Conservation (phyloP, 2,888 invertebrate species). For the Noctua janthe region DNA sequence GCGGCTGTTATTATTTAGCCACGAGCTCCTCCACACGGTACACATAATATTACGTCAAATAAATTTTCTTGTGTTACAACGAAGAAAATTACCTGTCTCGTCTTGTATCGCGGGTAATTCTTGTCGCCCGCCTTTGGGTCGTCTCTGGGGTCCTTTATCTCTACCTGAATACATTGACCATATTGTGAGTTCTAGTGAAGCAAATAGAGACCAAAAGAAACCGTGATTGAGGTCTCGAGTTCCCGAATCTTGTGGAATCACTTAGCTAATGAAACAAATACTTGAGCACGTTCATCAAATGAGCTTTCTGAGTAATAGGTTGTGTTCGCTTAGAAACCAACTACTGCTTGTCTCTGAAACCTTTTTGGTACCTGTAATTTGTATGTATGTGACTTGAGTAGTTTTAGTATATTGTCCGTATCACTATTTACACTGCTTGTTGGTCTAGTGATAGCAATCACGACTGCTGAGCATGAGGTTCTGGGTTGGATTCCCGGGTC, state of each 20-base stretch:
- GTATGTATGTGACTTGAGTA: conserved; percentile 23
- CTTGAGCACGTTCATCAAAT: conserved; percentile 56
- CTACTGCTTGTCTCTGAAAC: conserved; percentile 43
- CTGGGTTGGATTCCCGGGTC: too few relatives aligned
- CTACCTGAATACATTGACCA: conserved; percentile 33
- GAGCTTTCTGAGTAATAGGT: conserved; percentile 55
- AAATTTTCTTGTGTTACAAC: conserved; percentile 54
- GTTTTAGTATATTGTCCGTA: conserved; percentile 17
- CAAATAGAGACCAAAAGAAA: conserved; percentile 30
- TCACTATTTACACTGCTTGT: neutral
- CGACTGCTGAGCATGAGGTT: too few relatives aligned
- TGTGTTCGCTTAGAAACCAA: conserved; percentile 51
- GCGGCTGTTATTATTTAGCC: too few relatives aligned
- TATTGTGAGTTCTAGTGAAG: conserved; percentile 25
- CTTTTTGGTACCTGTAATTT: conserved; percentile 51
- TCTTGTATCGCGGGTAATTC: conserved; percentile 39
- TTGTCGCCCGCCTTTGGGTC: conserved; percentile 28
- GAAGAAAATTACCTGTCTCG: conserved; percentile 55
- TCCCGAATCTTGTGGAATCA: conserved; percentile 52
- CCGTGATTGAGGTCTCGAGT: conserved; percentile 32
- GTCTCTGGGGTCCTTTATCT: conserved; percentile 17
- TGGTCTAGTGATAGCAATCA: neutral
- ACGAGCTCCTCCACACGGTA: too few relatives aligned
- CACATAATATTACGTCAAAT: conserved; percentile 50
- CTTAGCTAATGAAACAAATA: conserved; percentile 70